Base-by-base conservation (phyloP, 2,888 invertebrate species). In the Formica aserva region DNA sequence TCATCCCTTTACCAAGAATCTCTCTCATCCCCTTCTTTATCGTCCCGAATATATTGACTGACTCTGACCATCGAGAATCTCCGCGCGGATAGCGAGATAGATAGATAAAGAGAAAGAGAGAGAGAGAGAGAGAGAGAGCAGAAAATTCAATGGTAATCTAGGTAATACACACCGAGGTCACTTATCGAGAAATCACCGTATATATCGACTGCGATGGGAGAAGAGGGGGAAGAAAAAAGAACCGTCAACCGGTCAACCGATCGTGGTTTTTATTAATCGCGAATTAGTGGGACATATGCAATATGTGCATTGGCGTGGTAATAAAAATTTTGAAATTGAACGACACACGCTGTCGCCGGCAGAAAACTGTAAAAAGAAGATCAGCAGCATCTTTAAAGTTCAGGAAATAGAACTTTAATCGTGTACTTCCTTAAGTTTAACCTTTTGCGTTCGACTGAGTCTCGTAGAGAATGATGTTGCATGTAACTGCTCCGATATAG, bases 81-180 rank as follows among this genome's bases (percentile, higher is more conserved):
- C 65, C 62, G 76, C 38, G 13, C 69, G 69, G 65, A 85, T 29
- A 67, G 38, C 69, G 86, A 26, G 85, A 62, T 80, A 38, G 15
- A 45, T 22, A 45, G 9, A 57, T 5, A 63, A 15, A 62, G 22
- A 32, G 18, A 29, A 15, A 63, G n/a, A 45, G 62, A 35, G 15
- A 76, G 15, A 35, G 26, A 52, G 26, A 52, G 26, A 48, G 48
- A 48, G 18, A 67, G 18, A 29, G 48, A 29, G 18, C 1, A 62
- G 85, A 69, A 74, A 85, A 81, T 81, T 78, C 83, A 67, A 82
- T 84, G 86, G 89, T 92, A 92, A 93, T 92, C 91, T 90, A 89
- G 90, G 86, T 92, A 93, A 93, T 91, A 91, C 88, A 91, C 88
- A 88, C 84, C 88, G 89, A 90, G 90, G 89, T 92, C 90, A 88